These are phyloP conservation scores for Acromyrmex echinatior DNA, from an alignment of 1,140 invertebrate genomes.

Conservation along the genomic window DNA sequence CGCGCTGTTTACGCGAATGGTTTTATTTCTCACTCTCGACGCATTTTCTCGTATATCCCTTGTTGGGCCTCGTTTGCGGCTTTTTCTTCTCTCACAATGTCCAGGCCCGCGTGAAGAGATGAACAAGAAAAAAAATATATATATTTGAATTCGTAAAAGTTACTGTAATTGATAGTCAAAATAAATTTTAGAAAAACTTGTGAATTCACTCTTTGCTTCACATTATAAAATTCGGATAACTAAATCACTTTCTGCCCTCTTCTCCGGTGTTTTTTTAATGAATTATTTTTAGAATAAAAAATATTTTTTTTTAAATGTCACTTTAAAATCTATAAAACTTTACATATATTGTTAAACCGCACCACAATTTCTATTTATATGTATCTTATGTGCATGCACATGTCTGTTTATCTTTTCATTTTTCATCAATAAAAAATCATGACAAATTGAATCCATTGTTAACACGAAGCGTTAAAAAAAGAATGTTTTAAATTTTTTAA, in stretches of 20 bases:
- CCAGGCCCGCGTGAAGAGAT: background rate
- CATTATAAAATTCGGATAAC: background rate
- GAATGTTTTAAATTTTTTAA: too few relatives aligned
- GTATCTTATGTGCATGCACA: too few relatives aligned
- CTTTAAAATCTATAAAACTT: too few relatives aligned
- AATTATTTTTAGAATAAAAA: too few relatives aligned
- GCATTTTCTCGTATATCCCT: background rate
- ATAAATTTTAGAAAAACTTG: background rate
- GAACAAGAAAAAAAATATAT: background rate
- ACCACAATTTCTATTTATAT: too few relatives aligned
- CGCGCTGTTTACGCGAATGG: constrained; percentile 35
- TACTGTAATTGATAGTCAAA: background rate
- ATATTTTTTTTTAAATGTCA: too few relatives aligned
- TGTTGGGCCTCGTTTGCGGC: constrained; percentile 27
- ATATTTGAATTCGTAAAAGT: background rate
- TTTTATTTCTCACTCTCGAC: constrained; percentile 65
- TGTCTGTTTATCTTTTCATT: background rate
- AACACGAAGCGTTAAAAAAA: background rate
- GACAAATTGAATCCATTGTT: background rate
- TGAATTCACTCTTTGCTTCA: background rate
- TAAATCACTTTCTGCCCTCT: background rate
- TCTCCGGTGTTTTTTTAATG: too few relatives aligned
- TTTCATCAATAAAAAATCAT: constrained; percentile 1
- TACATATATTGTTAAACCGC: too few relatives aligned
- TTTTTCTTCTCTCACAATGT: background rate